Evolutionary conservation across 2,113 vertebrate species (phyloP).

Genomic region (Crotophaga sulcirostris): DNA sequence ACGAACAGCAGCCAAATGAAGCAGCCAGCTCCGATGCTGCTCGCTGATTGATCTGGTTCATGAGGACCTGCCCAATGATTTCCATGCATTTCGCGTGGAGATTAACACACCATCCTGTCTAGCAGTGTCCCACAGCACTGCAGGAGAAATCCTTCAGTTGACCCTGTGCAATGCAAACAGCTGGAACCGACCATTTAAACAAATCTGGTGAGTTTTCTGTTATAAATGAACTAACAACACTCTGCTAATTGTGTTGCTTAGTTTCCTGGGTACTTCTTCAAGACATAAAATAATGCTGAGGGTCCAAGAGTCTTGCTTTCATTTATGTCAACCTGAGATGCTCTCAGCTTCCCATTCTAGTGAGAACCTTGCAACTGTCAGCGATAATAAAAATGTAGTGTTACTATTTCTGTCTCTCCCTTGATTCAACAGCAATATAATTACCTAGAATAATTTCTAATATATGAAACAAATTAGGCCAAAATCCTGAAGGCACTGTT

Average conservation of each 20-base stretch:
- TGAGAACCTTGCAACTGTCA: not conserved
- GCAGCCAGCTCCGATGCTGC: not conserved
- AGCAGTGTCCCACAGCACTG: not conserved
- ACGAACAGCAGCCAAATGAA: not conserved
- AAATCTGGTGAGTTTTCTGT: not conserved
- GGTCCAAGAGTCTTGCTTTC: not conserved
- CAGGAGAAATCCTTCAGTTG: not conserved
- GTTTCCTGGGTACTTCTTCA: slow-evolving; percentile 11
- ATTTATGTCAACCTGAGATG: not conserved
- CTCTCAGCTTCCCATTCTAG: not conserved
- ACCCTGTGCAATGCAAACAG: not conserved
- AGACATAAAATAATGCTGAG: not conserved
- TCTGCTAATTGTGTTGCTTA: slow-evolving; percentile 6
- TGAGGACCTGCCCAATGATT: not conserved
- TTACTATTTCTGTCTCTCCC: not conserved
- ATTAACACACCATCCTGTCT: not conserved
- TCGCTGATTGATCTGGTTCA: not conserved
- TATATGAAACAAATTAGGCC: not conserved
- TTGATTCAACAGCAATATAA: not conserved
- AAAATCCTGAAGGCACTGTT: not conserved
- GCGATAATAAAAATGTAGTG: not conserved
- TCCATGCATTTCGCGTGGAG: not conserved
- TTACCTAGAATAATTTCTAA: not conserved
- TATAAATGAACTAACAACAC: slow-evolving; percentile 7
- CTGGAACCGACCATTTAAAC: not conserved